These are phyloP conservation scores for Picathartes gymnocephalus DNA, from an alignment of 2,113 vertebrate genomes.

Conservation along the genomic window DNA sequence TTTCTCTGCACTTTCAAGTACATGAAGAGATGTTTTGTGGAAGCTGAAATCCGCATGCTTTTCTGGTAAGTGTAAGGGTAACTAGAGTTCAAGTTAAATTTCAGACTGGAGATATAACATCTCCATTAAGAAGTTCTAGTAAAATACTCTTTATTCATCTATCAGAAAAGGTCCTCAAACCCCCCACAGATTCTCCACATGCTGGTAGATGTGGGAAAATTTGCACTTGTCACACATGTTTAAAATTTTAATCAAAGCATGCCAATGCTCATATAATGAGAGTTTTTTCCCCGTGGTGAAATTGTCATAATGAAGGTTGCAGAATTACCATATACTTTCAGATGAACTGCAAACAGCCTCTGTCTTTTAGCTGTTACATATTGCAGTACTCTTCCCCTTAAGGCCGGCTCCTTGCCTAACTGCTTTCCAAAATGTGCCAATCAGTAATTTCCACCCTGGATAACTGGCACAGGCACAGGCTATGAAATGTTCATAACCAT, in stretches of 20 bases:
- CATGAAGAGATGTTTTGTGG: background rate
- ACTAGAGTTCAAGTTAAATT: background rate
- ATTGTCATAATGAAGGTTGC: background rate
- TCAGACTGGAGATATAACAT: background rate
- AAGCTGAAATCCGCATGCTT: background rate
- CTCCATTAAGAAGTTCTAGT: constrained; percentile 8
- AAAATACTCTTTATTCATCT: background rate
- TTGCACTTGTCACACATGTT: constrained; percentile 26
- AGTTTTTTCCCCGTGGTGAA: background rate
- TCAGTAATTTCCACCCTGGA: background rate
- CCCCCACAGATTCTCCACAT: constrained; percentile 20
- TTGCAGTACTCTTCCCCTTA: background rate
- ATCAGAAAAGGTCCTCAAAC: background rate
- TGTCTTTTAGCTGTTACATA: background rate
- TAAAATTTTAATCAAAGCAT: constrained; percentile 57
- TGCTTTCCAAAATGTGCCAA: background rate
- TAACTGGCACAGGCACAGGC: background rate
- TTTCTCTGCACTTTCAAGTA: background rate
- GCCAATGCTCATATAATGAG: background rate
- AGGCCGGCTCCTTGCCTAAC: background rate
- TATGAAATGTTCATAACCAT: background rate
- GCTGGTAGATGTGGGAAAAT: background rate
- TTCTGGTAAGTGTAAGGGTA: background rate
- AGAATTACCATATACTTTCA: background rate
- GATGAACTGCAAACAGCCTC: background rate